phyloP scores from a whole-genome alignment of 2,888 invertebrate species.

The Diplolepis rosae region DNA sequence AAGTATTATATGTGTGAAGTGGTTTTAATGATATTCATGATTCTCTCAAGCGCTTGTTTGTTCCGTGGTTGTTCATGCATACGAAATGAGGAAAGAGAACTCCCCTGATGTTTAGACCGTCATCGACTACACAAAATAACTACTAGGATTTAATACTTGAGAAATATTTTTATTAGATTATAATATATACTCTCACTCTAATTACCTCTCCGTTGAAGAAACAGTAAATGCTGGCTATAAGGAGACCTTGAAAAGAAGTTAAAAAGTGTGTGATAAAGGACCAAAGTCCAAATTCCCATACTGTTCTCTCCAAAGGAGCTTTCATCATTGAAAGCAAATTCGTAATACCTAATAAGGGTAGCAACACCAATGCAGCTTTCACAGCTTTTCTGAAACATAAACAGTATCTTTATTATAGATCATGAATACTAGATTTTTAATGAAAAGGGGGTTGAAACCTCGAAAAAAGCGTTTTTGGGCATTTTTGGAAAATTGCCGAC shows the following conservation, averaged over 20 bases:
- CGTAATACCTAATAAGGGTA: slow-evolving; percentile 88
- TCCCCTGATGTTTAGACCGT: neutral
- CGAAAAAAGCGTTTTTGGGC: too few relatives aligned
- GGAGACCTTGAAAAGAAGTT: slow-evolving; percentile 89
- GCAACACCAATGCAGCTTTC: slow-evolving; percentile 84
- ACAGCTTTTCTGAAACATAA: slow-evolving; percentile 81
- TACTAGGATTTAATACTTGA: too few relatives aligned
- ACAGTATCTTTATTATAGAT: neutral
- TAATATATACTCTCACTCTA: neutral
- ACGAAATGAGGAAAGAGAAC: neutral
- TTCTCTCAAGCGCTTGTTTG: slow-evolving; percentile 37
- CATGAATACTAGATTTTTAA: too few relatives aligned
- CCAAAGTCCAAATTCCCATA: slow-evolving; percentile 86
- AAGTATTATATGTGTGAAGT: neutral
- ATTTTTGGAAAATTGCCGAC: too few relatives aligned
- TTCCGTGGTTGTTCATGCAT: slow-evolving; percentile 39
- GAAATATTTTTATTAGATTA: neutral
- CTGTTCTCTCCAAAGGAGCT: slow-evolving; percentile 80
- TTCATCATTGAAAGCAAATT: slow-evolving; percentile 85
- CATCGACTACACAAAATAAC: neutral
- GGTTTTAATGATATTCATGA: slow-evolving; percentile 43
- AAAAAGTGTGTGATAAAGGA: slow-evolving; percentile 86
- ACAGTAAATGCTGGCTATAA: slow-evolving; percentile 87
- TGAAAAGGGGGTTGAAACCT: too few relatives aligned
- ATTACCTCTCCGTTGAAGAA: slow-evolving; percentile 88